Conservation (phyloP, 2,888 invertebrate genomes). For the Microctonus brassicae region DNA sequence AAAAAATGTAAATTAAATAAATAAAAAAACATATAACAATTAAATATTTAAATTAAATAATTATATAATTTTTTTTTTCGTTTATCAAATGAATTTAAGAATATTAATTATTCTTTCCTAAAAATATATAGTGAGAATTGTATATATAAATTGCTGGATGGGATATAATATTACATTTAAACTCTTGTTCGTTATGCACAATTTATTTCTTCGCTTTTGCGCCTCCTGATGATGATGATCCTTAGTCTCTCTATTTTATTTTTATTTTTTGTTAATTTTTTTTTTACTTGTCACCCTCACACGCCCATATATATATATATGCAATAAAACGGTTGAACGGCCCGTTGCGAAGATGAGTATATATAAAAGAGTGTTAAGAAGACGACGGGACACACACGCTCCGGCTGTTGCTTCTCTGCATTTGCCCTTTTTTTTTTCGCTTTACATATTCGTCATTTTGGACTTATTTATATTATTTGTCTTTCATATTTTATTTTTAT, state of each 20-base stretch:
- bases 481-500: no score
- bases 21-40: no score
- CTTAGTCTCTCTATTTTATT: conserved; percentile 2
- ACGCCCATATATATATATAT: conserved; percentile 37
- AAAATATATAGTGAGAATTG: not conserved
- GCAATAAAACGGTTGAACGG: conserved; percentile 65
- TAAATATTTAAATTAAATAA: no score
- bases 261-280: conserved; percentile 19
- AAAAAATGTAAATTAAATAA: no score
- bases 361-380: conserved; percentile 19
- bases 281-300: conserved; percentile 1
- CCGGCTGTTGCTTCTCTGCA: conserved; percentile 52
- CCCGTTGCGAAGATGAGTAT: conserved; percentile 29
- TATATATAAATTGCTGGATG: no score
- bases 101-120: not conserved
- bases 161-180: not conserved
- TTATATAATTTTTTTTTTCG: no score
- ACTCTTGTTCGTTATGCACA: conserved; percentile 1
- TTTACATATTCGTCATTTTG: conserved; percentile 38
- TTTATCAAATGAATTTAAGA: no score
- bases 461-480: conserved; percentile 39
- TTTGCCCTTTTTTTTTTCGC: conserved; percentile 43
- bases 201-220: conserved; percentile 17
- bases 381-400: conserved; percentile 58
- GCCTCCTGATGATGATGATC: not conserved